Percentiles rank a stretch among this genome's conserved stretches.
phyloP scores from a whole-genome alignment of 2,888 invertebrate species.

The Polyommatus iphigenia region DNA sequence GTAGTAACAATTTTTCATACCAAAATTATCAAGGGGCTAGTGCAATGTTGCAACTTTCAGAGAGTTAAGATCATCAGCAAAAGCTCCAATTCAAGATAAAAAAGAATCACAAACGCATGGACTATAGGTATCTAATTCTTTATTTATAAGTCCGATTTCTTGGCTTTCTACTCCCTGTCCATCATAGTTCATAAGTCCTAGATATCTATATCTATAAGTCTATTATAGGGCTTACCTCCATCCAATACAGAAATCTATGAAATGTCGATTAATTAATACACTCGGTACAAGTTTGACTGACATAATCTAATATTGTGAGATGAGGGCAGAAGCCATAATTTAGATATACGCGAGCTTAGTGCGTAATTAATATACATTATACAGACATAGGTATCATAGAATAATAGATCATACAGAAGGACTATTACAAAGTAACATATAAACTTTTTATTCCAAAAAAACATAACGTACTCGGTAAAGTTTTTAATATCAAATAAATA shows the following conservation, averaged over 20 bases:
- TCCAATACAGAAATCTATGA: conserved; percentile 33
- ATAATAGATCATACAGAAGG: not conserved
- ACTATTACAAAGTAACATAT: not conserved
- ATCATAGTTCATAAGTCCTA: not conserved
- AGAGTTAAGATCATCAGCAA: too few species aligned
- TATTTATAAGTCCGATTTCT: not conserved
- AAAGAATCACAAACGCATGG: too few species aligned
- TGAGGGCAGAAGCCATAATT: conserved; percentile 37
- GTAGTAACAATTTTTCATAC: too few species aligned
- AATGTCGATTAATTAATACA: conserved; percentile 35
- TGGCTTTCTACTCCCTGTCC: not conserved
- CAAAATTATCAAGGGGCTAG: too few species aligned
- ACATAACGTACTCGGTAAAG: too few species aligned
- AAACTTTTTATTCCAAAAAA: too few species aligned
- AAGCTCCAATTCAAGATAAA: too few species aligned
- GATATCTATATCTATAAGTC: conserved; percentile 1
- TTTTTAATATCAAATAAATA: too few species aligned
- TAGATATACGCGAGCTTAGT: conserved; percentile 14
- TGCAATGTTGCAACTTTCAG: too few species aligned
- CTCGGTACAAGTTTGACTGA: conserved; percentile 35
- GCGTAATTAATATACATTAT: conserved; percentile 13
- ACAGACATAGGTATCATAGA: not conserved
- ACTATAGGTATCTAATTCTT: too few species aligned
- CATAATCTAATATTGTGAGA: conserved; percentile 37
- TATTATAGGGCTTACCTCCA: not conserved